Evolutionary conservation across 2,797 vertebrate species (phyloP), one percentile per base, ranked within the genome.

Genomic region (Clarias fuscus): DNA sequence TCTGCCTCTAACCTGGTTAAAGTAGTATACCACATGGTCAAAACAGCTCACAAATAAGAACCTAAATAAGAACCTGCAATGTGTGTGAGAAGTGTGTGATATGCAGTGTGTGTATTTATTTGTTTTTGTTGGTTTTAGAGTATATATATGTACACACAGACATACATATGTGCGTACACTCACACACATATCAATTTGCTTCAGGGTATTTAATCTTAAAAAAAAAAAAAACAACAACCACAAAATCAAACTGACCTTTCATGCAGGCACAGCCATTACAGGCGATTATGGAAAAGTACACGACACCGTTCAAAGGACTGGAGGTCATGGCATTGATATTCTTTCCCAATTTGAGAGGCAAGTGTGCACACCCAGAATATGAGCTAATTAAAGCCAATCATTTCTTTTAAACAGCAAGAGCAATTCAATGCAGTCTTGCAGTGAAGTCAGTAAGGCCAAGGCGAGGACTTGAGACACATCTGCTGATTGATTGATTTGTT

Each of bases 371-470:
- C 72, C 58, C 71, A 82, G 62, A 88, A 81, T 77, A 33, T 65
- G 24, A 20, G 27, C 77, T 89, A 88, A 87, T 91, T 88, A 88
- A 89, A 85, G 84, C 67, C 80, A 89, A 83, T 89, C 53, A 84
- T 85, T 85, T 88, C 84, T 84, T 53, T 85, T 89, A 90, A 90
- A 83, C 86, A 84, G 77, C 85, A 79, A 79, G 72, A 90, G 85
- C 48, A 72, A 87, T 89, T 76, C 67, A 82, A 18, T 79, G 70
- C 68, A 48, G 77, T 71, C 48, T 53, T 53, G 48, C 61, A 53
- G 75, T 84, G 22, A 30, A 68, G 61, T 71, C 71, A 79, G 30
- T 65, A 5, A 15, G 77, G n/a, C 17, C 53, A 85, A 71, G 14
- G 4, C 13, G 22, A 72, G 24, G 37, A 48, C 15, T 20, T 67